phyloP scores from a whole-genome alignment of 2,797 vertebrate species.

The Myotis vivesi region DNA sequence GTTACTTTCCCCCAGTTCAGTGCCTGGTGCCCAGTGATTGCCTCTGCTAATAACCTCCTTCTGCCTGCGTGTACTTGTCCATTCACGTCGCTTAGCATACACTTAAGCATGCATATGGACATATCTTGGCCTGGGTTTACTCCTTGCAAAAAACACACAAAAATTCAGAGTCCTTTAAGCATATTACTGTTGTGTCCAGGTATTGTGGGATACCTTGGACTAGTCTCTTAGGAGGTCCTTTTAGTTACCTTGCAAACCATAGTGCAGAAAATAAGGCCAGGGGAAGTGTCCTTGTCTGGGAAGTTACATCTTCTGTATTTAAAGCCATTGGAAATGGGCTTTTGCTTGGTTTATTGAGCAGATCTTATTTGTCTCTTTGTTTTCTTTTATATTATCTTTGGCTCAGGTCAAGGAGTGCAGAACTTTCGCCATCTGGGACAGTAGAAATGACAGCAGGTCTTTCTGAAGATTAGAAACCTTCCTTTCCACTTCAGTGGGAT shows the following conservation, averaged over 20 bases:
- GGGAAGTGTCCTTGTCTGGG: not conserved
- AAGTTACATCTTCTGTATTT: not conserved
- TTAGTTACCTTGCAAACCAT: not conserved
- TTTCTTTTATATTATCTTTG: conserved; percentile 15
- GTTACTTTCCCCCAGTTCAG: not conserved
- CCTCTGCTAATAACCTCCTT: not conserved
- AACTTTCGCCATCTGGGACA: conserved; percentile 52
- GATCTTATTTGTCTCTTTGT: not conserved
- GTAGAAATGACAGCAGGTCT: conserved; percentile 42
- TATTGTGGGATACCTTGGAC: not conserved
- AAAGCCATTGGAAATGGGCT: not conserved
- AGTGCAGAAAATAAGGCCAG: not conserved
- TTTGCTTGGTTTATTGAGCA: not conserved
- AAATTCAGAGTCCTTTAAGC: not conserved
- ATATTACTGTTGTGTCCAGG: not conserved
- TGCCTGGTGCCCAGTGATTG: too few relatives aligned
- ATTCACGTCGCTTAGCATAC: not conserved
- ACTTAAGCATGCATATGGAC: not conserved
- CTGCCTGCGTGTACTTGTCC: not conserved
- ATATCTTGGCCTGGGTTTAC: not conserved
- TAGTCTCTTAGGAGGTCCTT: not conserved
- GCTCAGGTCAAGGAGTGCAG: conserved; percentile 15
- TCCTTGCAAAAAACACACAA: not conserved
- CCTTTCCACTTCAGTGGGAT: conserved; percentile 23
- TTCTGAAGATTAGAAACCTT: conserved; percentile 53